Base-by-base conservation (phyloP, 1,140 invertebrate species). In the Bactericera cockerelli region DNA sequence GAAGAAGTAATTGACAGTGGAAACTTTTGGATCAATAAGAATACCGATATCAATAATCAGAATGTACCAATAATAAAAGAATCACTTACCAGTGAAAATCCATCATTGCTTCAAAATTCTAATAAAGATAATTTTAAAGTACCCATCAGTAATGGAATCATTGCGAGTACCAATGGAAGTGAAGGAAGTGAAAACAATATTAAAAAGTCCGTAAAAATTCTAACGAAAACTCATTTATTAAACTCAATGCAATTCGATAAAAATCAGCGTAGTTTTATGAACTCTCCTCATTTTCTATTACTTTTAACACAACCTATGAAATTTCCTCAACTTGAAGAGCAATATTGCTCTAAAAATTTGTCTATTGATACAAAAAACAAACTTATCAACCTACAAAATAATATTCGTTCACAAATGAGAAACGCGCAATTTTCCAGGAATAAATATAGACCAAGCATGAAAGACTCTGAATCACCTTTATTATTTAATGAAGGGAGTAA, bases 1-100 rank as follows among this genome's bases (percentile, higher is more conserved):
- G 42, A 49, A 49, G 42, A 49, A n/a, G 42, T 49, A n/a, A 49
- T 49, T 8, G 42, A 49, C 19, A 49, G 42, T 49, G 42, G 42
- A 49, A 49, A 49, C 42, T 49, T 49, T 49, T 49, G 42, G 42
- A 16, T 49, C 8, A 49, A 6, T 8, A 49, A 49, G 8, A 49
- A 49, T 49, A 22, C n/a, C 6, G 8, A 16, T 49, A n/a, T 6
- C 13, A 31, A 31, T 31, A 31, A n/a, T n/a, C n/a, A n/a, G n/a
- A n/a, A n/a, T n/a, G n/a, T n/a, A n/a, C n/a, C n/a, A n/a, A n/a
- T n/a, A n/a, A n/a, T n/a, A n/a, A n/a, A n/a, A n/a, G n/a, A n/a
- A n/a, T n/a, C n/a, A n/a, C n/a, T n/a, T n/a, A n/a, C 16, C 33
- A 36, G 33, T 36, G 16, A 36, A 36, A 16, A 36, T 36, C 16